Evolutionary conservation across 1,140 invertebrate genomes (phyloP).

Genomic region (Telenomus remus): DNA sequence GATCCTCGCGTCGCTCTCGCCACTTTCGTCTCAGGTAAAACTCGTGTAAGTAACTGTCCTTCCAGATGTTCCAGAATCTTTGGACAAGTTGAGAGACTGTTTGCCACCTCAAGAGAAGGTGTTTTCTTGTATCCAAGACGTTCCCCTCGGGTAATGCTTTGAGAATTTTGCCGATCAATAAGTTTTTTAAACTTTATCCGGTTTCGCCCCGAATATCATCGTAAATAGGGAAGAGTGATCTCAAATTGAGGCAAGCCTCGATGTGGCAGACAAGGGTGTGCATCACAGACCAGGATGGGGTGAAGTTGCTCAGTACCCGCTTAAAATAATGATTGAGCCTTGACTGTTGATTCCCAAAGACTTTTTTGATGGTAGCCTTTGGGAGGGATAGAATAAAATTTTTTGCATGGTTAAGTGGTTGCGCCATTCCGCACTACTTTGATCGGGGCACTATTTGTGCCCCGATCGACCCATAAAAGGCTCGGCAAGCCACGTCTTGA

Average conservation of each 20-base stretch:
- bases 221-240: neutral
- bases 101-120: constrained; percentile 1
- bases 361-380: neutral
- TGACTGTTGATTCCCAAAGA: neutral
- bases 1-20: neutral
- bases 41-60: neutral
- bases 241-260: neutral
- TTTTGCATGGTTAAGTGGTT: neutral
- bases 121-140: neutral
- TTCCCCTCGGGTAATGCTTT: constrained; percentile 3
- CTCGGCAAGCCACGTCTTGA: constrained; percentile 11
- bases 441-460: constrained; percentile 43
- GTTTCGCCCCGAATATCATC: neutral
- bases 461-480: constrained; percentile 35
- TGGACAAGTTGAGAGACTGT: constrained; percentile 1
- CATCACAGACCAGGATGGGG: constrained; percentile 61
- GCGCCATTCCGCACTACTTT: neutral
- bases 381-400: neutral
- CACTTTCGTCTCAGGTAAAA: constrained; percentile 11
- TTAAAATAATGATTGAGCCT: neutral
- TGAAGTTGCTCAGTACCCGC: constrained; percentile 53
- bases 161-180: constrained; percentile 40
- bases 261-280: constrained; percentile 58
- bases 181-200: constrained; percentile 36
- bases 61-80: constrained; percentile 7